Conservation (phyloP, 2,888 invertebrate genomes). For the Margaritifera margaritifera region DNA sequence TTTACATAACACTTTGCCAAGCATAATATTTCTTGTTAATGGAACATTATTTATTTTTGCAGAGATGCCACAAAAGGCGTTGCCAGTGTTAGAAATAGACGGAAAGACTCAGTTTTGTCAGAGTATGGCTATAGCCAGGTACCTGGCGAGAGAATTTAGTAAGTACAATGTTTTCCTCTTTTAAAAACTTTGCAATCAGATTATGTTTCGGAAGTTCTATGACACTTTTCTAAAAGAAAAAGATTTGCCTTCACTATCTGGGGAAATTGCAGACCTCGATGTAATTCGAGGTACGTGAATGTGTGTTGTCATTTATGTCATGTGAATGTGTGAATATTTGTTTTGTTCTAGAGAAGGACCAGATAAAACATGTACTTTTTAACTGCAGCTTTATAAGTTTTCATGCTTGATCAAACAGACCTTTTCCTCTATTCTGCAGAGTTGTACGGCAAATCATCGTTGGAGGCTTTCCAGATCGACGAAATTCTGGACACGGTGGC, state of each 20-base stretch:
- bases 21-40: too few relatives aligned
- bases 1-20: too few relatives aligned
- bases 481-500: conserved; percentile 22
- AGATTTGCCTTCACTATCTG: too few relatives aligned
- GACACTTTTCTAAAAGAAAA: too few relatives aligned
- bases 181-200: too few relatives aligned
- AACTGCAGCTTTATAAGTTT: not conserved
- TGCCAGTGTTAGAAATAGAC: conserved; percentile 46
- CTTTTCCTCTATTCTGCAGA: conserved; percentile 12
- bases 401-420: not conserved
- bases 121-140: conserved; percentile 47
- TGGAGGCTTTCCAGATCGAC: conserved; percentile 31
- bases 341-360: too few relatives aligned
- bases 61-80: conserved; percentile 31
- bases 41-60: conserved; percentile 3
- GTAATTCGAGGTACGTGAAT: too few relatives aligned
- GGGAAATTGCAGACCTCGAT: too few relatives aligned
- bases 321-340: too few relatives aligned
- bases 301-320: too few relatives aligned
- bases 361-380: too few relatives aligned
- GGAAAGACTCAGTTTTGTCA: conserved; percentile 32
- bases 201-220: too few relatives aligned
- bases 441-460: conserved; percentile 29
- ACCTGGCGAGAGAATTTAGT: conserved; percentile 43
- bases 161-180: not conserved